Evolutionary conservation across 2,797 vertebrate species (phyloP).

Genomic region (Sebastes steindachneri): DNA sequence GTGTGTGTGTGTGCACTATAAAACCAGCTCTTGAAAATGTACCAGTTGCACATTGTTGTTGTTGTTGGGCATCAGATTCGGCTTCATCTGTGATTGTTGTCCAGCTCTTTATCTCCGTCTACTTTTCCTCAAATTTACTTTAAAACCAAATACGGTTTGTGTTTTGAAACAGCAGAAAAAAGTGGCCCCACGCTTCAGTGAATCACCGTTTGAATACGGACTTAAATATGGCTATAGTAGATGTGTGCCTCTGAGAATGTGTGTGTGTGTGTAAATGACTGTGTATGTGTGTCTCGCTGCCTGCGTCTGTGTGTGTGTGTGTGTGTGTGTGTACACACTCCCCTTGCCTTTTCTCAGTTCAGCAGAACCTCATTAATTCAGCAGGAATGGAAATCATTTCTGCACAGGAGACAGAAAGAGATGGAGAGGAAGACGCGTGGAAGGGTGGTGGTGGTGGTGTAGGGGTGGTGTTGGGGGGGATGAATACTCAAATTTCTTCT

Average conservation of each 20-base stretch:
- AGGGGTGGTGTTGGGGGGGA: conserved; percentile 2
- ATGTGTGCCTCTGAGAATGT: conserved; percentile 41
- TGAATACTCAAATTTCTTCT: conserved; percentile 62
- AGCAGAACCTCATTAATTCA: conserved; percentile 91
- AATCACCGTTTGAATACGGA: conserved; percentile 54
- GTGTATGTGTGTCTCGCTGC: conserved; percentile 39
- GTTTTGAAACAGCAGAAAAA: conserved; percentile 42
- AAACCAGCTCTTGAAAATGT: conserved; percentile 12
- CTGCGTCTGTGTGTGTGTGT: conserved; percentile 19
- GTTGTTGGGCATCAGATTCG: neutral
- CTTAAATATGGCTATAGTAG: conserved; percentile 65
- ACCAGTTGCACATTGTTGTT: conserved; percentile 18
- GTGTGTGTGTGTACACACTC: conserved; percentile 56
- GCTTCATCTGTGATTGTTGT: conserved; percentile 11
- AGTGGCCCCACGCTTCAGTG: conserved; percentile 55
- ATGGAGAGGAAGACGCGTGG: conserved; percentile 71
- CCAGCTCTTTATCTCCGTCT: conserved; percentile 8
- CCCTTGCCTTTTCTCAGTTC: conserved; percentile 83
- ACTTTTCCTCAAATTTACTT: conserved; percentile 39
- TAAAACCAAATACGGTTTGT: conserved; percentile 44
- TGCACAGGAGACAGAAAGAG: conserved; percentile 81
- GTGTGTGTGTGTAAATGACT: conserved; percentile 11
- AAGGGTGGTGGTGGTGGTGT: conserved; percentile 34
- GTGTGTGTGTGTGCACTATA: conserved; percentile 4
- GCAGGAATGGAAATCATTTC: conserved; percentile 89